phyloP scores from a whole-genome alignment of 2,888 invertebrate genomes.

The Euplagia quadripunctaria region DNA sequence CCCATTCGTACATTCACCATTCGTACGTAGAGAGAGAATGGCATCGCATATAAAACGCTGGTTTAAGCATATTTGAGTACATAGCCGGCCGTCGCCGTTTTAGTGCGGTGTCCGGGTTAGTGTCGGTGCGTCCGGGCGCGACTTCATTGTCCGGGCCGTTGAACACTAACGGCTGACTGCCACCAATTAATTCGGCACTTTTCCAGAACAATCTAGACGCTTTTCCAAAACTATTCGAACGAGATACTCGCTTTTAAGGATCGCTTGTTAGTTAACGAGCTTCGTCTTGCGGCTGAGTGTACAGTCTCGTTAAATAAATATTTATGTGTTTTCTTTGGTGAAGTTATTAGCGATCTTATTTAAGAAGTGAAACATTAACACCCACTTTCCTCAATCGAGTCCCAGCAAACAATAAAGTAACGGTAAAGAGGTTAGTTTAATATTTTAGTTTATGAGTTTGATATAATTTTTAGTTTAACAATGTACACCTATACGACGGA shows the following conservation, averaged over 20 bases:
- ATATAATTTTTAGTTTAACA: too few species aligned
- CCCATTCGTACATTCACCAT: constrained; percentile 4
- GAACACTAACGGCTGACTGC: constrained; percentile 24
- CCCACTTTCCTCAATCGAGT: background rate
- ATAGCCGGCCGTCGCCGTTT: constrained; percentile 18
- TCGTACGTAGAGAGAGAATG: constrained; percentile 9
- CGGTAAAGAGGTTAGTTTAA: too few species aligned
- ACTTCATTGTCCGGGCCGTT: constrained; percentile 30
- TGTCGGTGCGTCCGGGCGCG: constrained; percentile 19
- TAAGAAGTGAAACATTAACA: background rate
- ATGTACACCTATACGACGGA: too few species aligned
- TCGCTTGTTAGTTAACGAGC: constrained; percentile 1
- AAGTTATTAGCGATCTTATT: too few species aligned
- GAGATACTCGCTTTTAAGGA: constrained; percentile 1
- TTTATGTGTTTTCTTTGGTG: background rate
- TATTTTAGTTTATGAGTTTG: too few species aligned
- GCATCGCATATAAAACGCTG: constrained; percentile 42
- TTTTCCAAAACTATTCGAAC: constrained; percentile 8
- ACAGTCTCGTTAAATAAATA: background rate
- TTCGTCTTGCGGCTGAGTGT: too few species aligned
- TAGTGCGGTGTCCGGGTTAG: constrained; percentile 4
- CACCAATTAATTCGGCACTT: constrained; percentile 47
- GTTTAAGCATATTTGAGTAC: constrained; percentile 42
- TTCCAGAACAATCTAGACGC: constrained; percentile 31
- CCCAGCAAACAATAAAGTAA: background rate